These are phyloP conservation scores for Axis porcinus DNA, from an alignment of 2,113 vertebrate genomes.

Conservation along the genomic window DNA sequence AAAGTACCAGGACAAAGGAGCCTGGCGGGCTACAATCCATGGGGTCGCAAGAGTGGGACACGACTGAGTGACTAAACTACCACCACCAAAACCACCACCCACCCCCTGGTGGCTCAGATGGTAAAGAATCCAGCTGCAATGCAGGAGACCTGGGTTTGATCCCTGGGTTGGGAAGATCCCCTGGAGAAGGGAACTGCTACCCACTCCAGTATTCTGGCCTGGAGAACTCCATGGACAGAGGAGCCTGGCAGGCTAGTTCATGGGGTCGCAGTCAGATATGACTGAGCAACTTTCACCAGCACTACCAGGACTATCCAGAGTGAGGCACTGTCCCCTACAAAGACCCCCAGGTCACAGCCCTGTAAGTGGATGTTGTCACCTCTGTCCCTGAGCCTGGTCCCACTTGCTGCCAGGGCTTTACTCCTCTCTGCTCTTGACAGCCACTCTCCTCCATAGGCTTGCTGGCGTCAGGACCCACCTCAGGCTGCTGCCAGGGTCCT, in stretches of 20 bases:
- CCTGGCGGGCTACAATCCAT: neutral
- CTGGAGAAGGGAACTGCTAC: neutral
- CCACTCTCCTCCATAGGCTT: neutral
- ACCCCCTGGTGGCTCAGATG: neutral
- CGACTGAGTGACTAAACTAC: neutral
- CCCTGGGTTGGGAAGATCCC: neutral
- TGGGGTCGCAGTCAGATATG: neutral
- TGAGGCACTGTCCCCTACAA: neutral
- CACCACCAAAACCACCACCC: neutral
- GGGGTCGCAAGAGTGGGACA: neutral
- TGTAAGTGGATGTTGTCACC: neutral
- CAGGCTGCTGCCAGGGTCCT: neutral
- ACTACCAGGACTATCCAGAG: neutral
- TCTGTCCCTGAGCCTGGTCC: neutral
- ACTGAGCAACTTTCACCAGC: neutral
- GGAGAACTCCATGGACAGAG: neutral
- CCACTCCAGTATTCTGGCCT: neutral
- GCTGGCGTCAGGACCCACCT: neutral
- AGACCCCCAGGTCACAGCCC: neutral
- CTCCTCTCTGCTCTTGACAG: neutral
- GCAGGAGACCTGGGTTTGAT: neutral
- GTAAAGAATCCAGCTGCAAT: neutral
- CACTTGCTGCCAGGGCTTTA: neutral
- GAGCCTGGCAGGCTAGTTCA: neutral
- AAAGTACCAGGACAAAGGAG: neutral